Evolutionary conservation across 2,113 vertebrate genomes (phyloP).

Genomic region (Ptilorrhoa leucosticta): DNA sequence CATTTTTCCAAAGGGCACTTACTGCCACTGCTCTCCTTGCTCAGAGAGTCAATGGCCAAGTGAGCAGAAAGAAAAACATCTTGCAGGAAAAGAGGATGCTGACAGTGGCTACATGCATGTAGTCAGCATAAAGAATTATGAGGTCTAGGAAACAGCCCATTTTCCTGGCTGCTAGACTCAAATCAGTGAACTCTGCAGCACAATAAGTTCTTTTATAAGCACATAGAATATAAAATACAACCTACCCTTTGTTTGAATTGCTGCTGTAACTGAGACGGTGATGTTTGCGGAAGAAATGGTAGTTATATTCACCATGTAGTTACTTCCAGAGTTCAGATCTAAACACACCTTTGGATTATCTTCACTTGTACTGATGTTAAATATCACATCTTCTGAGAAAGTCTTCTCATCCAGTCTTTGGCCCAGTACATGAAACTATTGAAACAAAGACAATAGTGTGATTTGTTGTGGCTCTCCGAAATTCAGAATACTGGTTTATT

Average conservation of each 20-base stretch:
- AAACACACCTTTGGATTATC: constrained; percentile 80
- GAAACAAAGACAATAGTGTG: neutral
- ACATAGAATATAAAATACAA: neutral
- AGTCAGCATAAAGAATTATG: neutral
- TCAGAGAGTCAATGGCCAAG: neutral
- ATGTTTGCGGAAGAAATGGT: constrained; percentile 62
- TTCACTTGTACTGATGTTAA: constrained; percentile 72
- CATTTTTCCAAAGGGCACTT: neutral
- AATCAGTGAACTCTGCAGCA: neutral
- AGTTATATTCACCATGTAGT: constrained; percentile 83
- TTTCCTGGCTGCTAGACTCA: neutral
- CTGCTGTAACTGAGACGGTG: constrained; percentile 7
- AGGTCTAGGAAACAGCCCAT: neutral
- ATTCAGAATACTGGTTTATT: neutral
- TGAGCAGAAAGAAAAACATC: neutral
- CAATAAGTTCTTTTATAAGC: neutral
- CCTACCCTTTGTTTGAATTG: constrained; percentile 51
- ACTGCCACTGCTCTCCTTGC: neutral
- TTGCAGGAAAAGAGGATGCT: neutral
- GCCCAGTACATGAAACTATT: constrained; percentile 66
- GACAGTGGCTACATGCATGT: accelerated
- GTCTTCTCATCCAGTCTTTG: constrained; percentile 69
- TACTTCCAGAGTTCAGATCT: constrained; percentile 79
- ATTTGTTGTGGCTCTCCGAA: neutral
- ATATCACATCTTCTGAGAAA: constrained; percentile 70